Percentiles rank a stretch among this genome's conserved stretches.
These are phyloP conservation scores for Eurois occulta DNA, from an alignment of 2,888 invertebrate species.

Conservation along the genomic window DNA sequence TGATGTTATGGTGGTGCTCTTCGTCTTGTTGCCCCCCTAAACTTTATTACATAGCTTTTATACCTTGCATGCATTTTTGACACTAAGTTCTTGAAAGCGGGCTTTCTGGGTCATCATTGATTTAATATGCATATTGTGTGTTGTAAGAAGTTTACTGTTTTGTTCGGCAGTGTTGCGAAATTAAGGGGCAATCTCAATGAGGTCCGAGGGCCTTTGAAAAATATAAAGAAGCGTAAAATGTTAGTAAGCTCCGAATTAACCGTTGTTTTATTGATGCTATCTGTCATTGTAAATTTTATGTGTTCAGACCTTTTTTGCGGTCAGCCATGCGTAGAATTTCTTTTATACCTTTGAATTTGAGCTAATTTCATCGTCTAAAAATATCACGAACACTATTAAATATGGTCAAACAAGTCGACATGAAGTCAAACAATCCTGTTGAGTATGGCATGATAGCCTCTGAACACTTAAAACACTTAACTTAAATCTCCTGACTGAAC, in stretches of 20 bases:
- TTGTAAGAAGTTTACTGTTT: conserved; percentile 41
- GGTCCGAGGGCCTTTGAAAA: conserved; percentile 11
- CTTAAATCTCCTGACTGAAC: too few species aligned
- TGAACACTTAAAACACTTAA: background rate
- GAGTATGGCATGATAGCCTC: background rate
- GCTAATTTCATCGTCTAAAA: background rate
- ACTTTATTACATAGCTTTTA: conserved; percentile 20
- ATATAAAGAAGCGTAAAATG: conserved; percentile 13
- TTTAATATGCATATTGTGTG: conserved; percentile 52
- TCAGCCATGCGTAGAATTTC: background rate
- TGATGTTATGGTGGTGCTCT: too few species aligned
- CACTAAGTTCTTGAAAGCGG: conserved; percentile 29
- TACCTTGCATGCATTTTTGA: conserved; percentile 25
- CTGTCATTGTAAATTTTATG: conserved; percentile 11
- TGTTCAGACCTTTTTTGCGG: background rate
- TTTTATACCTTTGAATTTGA: background rate
- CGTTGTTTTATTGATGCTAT: conserved; percentile 23
- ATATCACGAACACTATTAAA: background rate
- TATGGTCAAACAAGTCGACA: background rate
- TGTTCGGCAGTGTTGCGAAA: conserved; percentile 42
- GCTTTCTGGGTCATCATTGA: conserved; percentile 56
- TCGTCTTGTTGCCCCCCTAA: conserved; percentile 17
- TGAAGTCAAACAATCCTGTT: background rate
- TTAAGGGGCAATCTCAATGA: conserved; percentile 47
- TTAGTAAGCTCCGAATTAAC: conserved; percentile 19